Base-by-base conservation (phyloP, 2,888 invertebrate species). In the Clunio marinus region DNA sequence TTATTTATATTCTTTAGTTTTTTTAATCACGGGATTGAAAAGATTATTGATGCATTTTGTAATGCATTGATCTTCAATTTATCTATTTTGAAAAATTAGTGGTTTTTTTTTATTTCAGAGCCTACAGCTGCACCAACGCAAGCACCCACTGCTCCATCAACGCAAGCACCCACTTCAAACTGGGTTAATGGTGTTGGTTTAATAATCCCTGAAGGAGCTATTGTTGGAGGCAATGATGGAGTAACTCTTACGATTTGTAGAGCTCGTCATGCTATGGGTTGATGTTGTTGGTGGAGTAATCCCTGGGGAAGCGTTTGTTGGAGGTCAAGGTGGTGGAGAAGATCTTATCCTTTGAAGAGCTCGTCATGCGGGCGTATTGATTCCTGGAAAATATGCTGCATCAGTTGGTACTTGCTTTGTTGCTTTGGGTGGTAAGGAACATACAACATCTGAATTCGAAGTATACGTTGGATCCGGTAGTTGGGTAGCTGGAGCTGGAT, bases 381-480 rank as follows among this genome's bases (percentile, higher is more conserved):
- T 91, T 70, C 91, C 92, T 62, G 93, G 93, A 24, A 91, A 91
- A 77, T 77, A 88, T 71, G 81, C 88, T 57, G 85, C 88, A 3
- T 84, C 88, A 13, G 86, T 88, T 74, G 85, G 86, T 8, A 80
- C 83, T 0, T 85, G 85, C 70, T 41, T 10, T 74, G 77, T 92
- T 13, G 78, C 93, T 20, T 93, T 89, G 88, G 91, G 91, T 20
- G 89, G 90, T 13, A 81, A 77, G 13, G 87, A 88, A 72, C 86
- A 89, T 73, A 82, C 82, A 15, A 86, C 87, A 73, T 74, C 77
- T 35, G 82, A 86, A 45, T 91, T 90, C 76, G 88, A 92, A 81
- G 83, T 85, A n/a, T 76, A 85, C 32, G 82, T 83, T 27, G 84
- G 83, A 17, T 77, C 80, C 22, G 80, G 83, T 1, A 80, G 81